These are phyloP conservation scores for Suncus etruscus DNA, from an alignment of 2,113 vertebrate genomes.

Conservation along the genomic window DNA sequence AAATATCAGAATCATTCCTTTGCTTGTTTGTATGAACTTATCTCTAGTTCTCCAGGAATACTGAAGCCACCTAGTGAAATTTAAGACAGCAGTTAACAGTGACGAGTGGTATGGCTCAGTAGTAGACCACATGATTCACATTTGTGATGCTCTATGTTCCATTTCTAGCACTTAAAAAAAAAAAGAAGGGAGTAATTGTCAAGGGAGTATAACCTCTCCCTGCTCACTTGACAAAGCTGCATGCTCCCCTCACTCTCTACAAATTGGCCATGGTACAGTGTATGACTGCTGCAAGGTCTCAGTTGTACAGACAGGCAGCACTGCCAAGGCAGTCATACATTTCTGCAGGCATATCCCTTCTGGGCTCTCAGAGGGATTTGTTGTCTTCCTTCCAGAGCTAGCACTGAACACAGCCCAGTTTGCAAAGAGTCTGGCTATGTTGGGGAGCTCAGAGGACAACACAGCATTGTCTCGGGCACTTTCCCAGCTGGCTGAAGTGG, in stretches of 20 bases:
- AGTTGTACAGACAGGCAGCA: not conserved
- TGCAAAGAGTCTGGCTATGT: constrained; percentile 97
- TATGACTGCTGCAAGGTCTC: not conserved
- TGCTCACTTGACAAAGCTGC: not conserved
- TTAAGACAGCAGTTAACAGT: not conserved
- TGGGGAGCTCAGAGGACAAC: constrained; percentile 98
- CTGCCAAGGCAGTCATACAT: not conserved
- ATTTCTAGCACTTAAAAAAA: too few relatives aligned
- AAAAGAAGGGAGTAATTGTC: too few relatives aligned
- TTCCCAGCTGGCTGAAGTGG: constrained; percentile 97
- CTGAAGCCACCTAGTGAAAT: not conserved
- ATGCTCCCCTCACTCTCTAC: not conserved
- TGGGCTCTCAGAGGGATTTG: constrained; percentile 54
- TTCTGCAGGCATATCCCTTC: not conserved
- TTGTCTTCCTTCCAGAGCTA: constrained; percentile 84
- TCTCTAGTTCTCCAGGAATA: constrained; percentile 15
- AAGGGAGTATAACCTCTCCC: not conserved
- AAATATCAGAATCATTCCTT: not conserved
- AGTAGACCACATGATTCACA: not conserved
- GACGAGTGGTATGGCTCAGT: not conserved
- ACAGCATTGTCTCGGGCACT: constrained; percentile 96
- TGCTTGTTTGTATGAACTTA: not conserved
- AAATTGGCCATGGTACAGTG: too few relatives aligned
- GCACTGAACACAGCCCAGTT: constrained; percentile 95
- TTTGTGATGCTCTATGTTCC: too few relatives aligned